phyloP scores from a whole-genome alignment of 2,797 vertebrate genomes.

The Aphelocoma californica region DNA sequence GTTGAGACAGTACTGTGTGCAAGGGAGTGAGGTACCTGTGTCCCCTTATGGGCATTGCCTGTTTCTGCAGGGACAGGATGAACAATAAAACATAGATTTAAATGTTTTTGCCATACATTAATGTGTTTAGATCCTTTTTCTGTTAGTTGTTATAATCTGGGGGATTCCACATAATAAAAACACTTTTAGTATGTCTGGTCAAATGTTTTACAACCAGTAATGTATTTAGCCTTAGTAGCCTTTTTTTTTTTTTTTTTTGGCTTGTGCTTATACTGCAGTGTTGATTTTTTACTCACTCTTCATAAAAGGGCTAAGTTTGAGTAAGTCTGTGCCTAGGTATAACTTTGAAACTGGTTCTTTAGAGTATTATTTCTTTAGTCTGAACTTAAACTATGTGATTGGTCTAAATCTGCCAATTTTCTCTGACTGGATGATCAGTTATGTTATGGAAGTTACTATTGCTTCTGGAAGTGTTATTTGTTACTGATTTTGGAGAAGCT shows the following conservation, averaged over 20 bases:
- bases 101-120: background rate
- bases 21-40: background rate
- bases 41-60: background rate
- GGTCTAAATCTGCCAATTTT: background rate
- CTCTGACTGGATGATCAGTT: background rate
- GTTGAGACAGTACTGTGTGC: background rate
- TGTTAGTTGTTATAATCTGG: background rate
- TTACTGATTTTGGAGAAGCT: background rate
- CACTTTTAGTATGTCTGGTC: background rate
- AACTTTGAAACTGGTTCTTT: background rate
- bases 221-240: background rate
- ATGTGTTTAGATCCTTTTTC: background rate
- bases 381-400: background rate
- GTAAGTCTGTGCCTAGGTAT: background rate
- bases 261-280: fast-evolving
- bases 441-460: background rate
- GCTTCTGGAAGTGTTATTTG: background rate
- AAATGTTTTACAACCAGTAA: background rate
- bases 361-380: background rate
- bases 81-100: background rate
- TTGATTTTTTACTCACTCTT: background rate
- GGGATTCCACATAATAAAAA: background rate
- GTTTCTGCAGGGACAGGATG: background rate
- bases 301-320: background rate
- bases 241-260: no score